Base-by-base conservation (phyloP, 2,113 vertebrate species). In the Periophthalmodon schlosseri region DNA sequence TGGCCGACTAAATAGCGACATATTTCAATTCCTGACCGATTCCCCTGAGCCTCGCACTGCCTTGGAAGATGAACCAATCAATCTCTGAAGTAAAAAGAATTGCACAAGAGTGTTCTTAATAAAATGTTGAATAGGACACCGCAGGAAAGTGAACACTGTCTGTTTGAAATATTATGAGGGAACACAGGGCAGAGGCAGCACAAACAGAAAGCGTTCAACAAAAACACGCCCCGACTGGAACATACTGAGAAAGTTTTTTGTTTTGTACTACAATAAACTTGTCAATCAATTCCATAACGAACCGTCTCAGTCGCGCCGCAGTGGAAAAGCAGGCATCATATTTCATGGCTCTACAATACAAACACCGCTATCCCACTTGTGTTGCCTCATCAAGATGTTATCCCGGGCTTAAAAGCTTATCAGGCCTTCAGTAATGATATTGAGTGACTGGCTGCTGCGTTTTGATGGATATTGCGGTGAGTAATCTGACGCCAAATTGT, bases 391-490 rank as follows among this genome's bases (percentile, higher is more conserved):
- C 74, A 82, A 90, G 87, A 90, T 88, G 82, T 87, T 88, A 91
- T 91, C 89, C 69, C 65, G 68, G 16, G 77, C 85, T 88, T 89
- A 85, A 89, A 91, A 88, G 87, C 88, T 90, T 88, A 91, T 91
- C 90, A 85, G 72, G 75, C 75, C 68, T 57, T 77, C 84, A 71
- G 78, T 88, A 92, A 92, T 87, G 83, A 87, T 83, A 83, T 80
- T 87, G 86, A 90, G 87, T 88, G 91, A 90, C 83, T 88, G 88
- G 69, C 88, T 87, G 83, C 82, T 87, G 77, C 89, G 87, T 85
- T 91, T 89, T 91, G 91, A 92, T 92, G 89, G 91, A 91, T 91
- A 89, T 90, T 87, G 2, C 83, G 63, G 78, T 78, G 81, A 91
- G 91, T 89, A 88, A 91, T 89, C 82, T 85, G 87, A 90, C 78